Evolutionary conservation across 2,888 invertebrate species (phyloP).

Genomic region (Aporophyla nigra): DNA sequence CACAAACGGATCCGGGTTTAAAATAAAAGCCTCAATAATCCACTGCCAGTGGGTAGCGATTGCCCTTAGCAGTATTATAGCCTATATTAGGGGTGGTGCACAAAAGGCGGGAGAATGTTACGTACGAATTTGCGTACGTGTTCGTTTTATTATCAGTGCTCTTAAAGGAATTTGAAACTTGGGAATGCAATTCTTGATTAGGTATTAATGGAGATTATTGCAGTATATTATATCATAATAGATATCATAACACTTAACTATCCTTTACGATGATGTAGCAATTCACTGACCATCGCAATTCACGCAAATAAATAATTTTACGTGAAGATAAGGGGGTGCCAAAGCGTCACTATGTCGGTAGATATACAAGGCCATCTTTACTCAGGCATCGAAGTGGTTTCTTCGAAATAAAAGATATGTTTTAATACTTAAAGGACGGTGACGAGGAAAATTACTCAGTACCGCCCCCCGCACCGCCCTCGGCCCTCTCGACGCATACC

Average conservation of each 20-base stretch:
- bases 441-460: conserved; percentile 74
- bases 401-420: conserved; percentile 45
- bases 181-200: conserved; percentile 16
- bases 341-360: conserved; percentile 20
- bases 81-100: background rate
- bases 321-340: conserved; percentile 48
- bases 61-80: background rate
- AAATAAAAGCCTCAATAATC: conserved; percentile 19
- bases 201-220: conserved; percentile 24
- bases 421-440: conserved; percentile 67
- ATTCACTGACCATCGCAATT: conserved; percentile 63
- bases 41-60: background rate
- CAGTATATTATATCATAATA: conserved; percentile 20
- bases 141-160: conserved; percentile 1
- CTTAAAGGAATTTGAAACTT: conserved; percentile 16
- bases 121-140: conserved; percentile 3
- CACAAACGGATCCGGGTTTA: background rate
- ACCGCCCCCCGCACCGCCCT: conserved; percentile 52
- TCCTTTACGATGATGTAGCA: conserved; percentile 25
- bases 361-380: conserved; percentile 8
- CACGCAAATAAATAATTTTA: conserved; percentile 41
- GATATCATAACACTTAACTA: conserved; percentile 39
- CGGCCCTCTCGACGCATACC: conserved; percentile 54
- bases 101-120: conserved; percentile 13
- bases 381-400: conserved; percentile 25